Conservation (phyloP, 1,140 invertebrate genomes). For the Stegodyphus dumicola region DNA sequence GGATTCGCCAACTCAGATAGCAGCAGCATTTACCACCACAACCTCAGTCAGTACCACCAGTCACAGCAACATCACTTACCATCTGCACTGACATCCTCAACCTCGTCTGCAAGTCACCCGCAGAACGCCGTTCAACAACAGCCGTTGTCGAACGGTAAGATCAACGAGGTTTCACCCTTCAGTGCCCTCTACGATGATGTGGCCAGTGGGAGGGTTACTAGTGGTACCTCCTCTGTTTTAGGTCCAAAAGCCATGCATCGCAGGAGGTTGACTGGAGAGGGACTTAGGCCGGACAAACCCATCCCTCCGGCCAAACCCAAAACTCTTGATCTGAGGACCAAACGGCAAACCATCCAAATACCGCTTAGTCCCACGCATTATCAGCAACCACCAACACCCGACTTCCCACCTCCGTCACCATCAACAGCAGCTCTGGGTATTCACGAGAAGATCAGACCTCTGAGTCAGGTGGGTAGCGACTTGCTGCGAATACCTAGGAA, state of each 20-base stretch:
- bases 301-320: slow-evolving; percentile 57
- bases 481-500: slow-evolving; percentile 40
- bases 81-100: neutral
- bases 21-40: neutral
- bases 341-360: slow-evolving; percentile 65
- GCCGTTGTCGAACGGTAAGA: slow-evolving; percentile 39
- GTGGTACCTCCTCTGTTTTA: slow-evolving; percentile 18
- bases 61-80: neutral
- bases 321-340: slow-evolving; percentile 57
- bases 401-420: slow-evolving; percentile 93
- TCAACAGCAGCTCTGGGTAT: slow-evolving; percentile 89
- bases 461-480: slow-evolving; percentile 80
- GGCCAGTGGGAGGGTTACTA: slow-evolving; percentile 26
- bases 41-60: slow-evolving; percentile 9
- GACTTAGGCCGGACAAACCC: slow-evolving; percentile 30
- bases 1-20: slow-evolving; percentile 33
- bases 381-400: slow-evolving; percentile 90
- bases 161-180: slow-evolving; percentile 36
- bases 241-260: slow-evolving; percentile 50
- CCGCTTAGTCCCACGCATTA: slow-evolving; percentile 87
- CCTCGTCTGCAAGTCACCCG: neutral
- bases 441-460: slow-evolving; percentile 87
- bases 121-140: neutral
- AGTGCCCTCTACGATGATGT: slow-evolving; percentile 61
- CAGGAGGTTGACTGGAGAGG: slow-evolving; percentile 53